Percentiles rank a stretch among this genome's conserved stretches.
phyloP scores from a whole-genome alignment of 1,140 invertebrate genomes.

The Drosophila kurseongensis region DNA sequence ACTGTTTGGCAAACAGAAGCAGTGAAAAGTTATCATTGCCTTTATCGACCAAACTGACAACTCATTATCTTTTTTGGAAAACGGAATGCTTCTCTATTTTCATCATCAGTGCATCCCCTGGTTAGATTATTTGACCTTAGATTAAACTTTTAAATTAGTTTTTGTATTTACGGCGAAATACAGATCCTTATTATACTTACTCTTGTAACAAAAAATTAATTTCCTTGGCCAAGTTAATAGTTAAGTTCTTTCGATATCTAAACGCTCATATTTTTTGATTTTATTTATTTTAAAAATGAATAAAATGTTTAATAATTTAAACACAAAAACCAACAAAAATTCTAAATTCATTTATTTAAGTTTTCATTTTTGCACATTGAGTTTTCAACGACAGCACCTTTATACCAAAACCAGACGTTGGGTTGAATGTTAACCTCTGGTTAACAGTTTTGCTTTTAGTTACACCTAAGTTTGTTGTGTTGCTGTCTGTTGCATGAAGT shows the following conservation, averaged over 20 bases:
- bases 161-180: conserved; percentile 19
- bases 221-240: conserved; percentile 37
- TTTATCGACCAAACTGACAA: conserved; percentile 12
- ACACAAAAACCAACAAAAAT: conserved; percentile 51
- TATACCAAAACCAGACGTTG: conserved; percentile 9
- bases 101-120: not conserved
- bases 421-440: conserved; percentile 15
- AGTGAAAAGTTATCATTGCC: not conserved
- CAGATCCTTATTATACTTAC: conserved; percentile 18
- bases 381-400: not conserved
- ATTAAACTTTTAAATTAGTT: conserved; percentile 33
- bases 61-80: not conserved
- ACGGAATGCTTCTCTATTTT: conserved; percentile 20
- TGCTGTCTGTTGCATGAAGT: conserved; percentile 47
- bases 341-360: conserved; percentile 67
- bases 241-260: conserved; percentile 53
- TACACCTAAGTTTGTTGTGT: conserved; percentile 36
- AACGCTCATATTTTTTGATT: conserved; percentile 44
- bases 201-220: conserved; percentile 38
- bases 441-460: conserved; percentile 9
- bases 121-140: conserved; percentile 1
- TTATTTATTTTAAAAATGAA: conserved; percentile 82
- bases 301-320: conserved; percentile 65
- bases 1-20: conserved; percentile 5
- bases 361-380: conserved; percentile 21